Evolutionary conservation across 1,140 invertebrate genomes (phyloP), one percentile per base, ranked within the genome.

Genomic region (Pararge aegeria): DNA sequence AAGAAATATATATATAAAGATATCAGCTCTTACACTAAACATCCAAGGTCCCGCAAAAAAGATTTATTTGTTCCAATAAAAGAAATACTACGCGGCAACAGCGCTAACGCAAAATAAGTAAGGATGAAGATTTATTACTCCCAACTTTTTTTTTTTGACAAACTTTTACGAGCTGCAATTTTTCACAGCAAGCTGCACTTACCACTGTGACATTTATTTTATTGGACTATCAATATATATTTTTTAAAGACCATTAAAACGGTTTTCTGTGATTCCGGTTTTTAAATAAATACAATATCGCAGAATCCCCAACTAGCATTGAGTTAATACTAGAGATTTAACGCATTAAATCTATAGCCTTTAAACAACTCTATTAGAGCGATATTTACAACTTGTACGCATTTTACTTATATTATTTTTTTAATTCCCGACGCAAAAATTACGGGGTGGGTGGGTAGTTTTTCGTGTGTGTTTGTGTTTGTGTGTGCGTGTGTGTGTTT

Each of bases 211-310:
- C 49, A 52, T 52, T 46, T 21, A 46, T 46, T 52, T 52, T 52
- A 52, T 52, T 52, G 27, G 49, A 37, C 9, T 37, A 52, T 52
- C 49, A 52, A 52, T 52, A 52, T 52, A 52, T 37, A 37, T 49
- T 19, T 37, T 37, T 5, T 19, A 30, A 52, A 30, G 30, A 51
- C 24, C 30, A 34, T n/a, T 30, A 51, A 9, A 20, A 6, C 49
- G 27, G 0, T 18, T 52, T 18, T 29, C 18, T 56, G 16, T 21
- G 30, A 21, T 46, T 56, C 13, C n/a, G 27, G 55, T 16, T 20
- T 34, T 34, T 15, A 44, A 19, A 15, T 42, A 15, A 24, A 34
- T 12, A 34, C 12, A 34, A 34, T 34, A 1, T 34, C 30, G 7
- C 9, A 34, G n/a, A 34, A 34, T 12, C 30, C 30, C 10, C 30